Evolutionary conservation across 2,888 invertebrate genomes (phyloP), one percentile per base, ranked within the genome.

Genomic region (Phragmatobia fuliginosa): DNA sequence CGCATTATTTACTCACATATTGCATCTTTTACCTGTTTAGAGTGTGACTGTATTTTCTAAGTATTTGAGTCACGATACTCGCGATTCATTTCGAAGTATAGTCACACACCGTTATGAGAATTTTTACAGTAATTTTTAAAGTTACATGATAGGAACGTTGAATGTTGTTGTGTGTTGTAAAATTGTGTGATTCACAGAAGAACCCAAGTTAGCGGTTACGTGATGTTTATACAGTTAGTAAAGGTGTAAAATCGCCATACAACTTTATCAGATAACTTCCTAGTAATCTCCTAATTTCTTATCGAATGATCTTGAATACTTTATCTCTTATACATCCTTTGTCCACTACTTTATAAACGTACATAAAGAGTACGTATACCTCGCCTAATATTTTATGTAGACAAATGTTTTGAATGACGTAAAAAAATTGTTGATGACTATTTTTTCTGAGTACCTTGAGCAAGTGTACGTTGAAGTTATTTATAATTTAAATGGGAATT

Each of bases 121-220:
- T 84, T 83, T 78, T 77, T 72, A 78, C 68, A 75, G 65, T 73
- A 73, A 73, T 83, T 84, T 84, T 66, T 18, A 67, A 33, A 28
- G 79, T 85, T 84, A 83, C 77, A 82, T 83, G 82, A 81, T n/a
- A 80, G 83, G 83, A 87, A 82, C 71, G 79, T 86, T 73, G 72
- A 75, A 80, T 77, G 83, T 84, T 62, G 33, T 82, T 81, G 76
- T 77, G 79, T 68, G 68, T 76, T 78, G 76, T 76, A 74, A 70
- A 86, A 85, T 81, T 75, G 68, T 72, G 68, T 88, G 87, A 88
- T 78, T 88, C 87, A 87, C 81, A 80, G 58, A 78, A 72, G 87
- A 88, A 87, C 80, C 87, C 87, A 89, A 86, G 80, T 86, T 86
- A 83, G 77, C 62, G 71, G 80, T 76, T 73, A 77, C 77, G 64